Evolutionary conservation across 2,113 vertebrate genomes (phyloP).

Genomic region (Pitta sordida): DNA sequence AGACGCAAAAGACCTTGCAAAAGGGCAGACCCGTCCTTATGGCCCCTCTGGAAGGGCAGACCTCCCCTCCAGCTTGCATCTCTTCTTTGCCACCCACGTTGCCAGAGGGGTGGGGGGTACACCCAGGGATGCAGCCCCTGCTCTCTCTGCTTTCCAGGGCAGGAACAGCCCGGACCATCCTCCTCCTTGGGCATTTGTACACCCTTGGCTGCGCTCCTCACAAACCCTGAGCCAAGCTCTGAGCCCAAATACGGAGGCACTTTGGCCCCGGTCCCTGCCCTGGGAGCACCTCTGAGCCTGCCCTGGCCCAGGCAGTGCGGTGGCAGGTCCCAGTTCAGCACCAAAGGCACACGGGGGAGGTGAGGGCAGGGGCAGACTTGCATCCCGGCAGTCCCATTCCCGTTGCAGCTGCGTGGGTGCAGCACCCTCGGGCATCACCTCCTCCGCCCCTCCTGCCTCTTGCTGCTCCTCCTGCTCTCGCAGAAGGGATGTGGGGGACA

Average conservation of each 20-base stretch:
- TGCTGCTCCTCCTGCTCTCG: not conserved
- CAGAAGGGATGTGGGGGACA: not conserved
- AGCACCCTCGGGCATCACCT: rapidly evolving
- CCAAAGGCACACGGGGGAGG: rapidly evolving
- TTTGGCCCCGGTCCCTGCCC: not conserved
- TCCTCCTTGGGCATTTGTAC: not conserved
- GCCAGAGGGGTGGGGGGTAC: rapidly evolving
- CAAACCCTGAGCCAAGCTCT: not conserved
- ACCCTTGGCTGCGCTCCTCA: not conserved
- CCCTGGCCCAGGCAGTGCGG: not conserved
- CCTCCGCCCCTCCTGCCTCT: not conserved
- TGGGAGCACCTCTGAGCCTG: not conserved
- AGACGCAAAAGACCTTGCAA: not conserved
- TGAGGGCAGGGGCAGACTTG: not conserved
- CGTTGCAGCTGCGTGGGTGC: rapidly evolving
- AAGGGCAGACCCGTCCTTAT: not conserved
- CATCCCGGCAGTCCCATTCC: not conserved
- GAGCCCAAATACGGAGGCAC: not conserved
- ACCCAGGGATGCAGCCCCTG: not conserved
- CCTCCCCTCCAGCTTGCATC: too few species aligned
- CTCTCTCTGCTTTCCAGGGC: not conserved
- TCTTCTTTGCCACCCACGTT: not conserved
- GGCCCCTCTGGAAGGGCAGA: not conserved
- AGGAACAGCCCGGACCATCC: not conserved
- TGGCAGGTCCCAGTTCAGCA: rapidly evolving